These are phyloP conservation scores for Maniola jurtina DNA, from an alignment of 1,140 invertebrate species.

Conservation along the genomic window DNA sequence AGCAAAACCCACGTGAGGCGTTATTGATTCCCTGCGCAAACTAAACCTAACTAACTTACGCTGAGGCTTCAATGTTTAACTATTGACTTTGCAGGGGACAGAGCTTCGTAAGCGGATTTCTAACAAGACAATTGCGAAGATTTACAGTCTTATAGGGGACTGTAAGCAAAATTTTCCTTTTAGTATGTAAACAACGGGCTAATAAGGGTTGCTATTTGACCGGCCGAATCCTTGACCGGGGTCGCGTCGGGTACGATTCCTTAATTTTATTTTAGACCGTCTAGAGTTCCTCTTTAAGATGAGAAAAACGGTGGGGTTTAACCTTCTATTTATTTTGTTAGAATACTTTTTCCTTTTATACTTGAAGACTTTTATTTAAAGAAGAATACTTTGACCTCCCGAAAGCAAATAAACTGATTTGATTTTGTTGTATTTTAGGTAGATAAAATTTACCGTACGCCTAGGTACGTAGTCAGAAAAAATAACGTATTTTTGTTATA, in stretches of 20 bases:
- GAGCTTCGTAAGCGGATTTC: constrained; percentile 27
- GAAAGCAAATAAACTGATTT: too few relatives aligned
- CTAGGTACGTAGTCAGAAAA: too few relatives aligned
- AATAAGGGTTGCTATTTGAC: constrained; percentile 22
- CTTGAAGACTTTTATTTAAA: too few relatives aligned
- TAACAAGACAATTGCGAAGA: constrained; percentile 25
- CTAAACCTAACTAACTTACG: constrained; percentile 31
- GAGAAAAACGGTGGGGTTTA: too few relatives aligned
- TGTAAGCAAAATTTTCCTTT: constrained; percentile 28
- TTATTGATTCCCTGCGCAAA: constrained; percentile 28
- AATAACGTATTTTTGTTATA: too few relatives aligned
- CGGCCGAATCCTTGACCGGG: constrained; percentile 17
- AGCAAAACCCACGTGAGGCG: constrained; percentile 25
- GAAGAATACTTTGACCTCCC: too few relatives aligned
- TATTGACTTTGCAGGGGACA: constrained; percentile 25
- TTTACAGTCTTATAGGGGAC: constrained; percentile 16
- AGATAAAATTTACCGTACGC: too few relatives aligned
- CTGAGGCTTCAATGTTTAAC: constrained; percentile 28
- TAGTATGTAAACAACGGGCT: constrained; percentile 27
- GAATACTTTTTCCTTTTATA: too few relatives aligned
- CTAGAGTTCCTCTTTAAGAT: background rate
- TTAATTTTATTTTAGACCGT: constrained; percentile 12
- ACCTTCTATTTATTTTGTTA: too few relatives aligned
- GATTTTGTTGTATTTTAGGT: too few relatives aligned
- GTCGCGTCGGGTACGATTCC: constrained; percentile 3